These are phyloP conservation scores for Sebastes fasciatus DNA, from an alignment of 2,113 vertebrate genomes.

Conservation along the genomic window DNA sequence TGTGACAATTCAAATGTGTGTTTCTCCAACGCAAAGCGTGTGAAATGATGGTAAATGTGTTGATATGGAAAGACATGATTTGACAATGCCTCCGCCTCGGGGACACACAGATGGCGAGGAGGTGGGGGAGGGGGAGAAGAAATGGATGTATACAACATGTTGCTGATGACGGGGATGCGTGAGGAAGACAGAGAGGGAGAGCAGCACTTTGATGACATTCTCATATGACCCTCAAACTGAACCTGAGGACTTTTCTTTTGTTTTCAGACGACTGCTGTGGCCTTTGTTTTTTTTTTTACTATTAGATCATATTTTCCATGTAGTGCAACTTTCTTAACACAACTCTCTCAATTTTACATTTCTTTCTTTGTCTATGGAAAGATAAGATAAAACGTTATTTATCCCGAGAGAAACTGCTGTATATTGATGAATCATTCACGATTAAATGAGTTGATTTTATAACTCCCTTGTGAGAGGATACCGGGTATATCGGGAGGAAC, in stretches of 20 bases:
- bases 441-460: background rate
- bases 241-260: constrained; percentile 34
- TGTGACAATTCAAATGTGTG: background rate
- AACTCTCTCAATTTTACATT: background rate
- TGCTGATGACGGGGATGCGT: constrained; percentile 53
- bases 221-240: constrained; percentile 54
- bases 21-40: background rate
- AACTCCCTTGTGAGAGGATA: background rate
- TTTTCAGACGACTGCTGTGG: background rate
- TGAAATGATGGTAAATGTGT: background rate
- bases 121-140: constrained; percentile 58
- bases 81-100: constrained; percentile 15
- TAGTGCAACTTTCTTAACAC: background rate
- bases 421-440: background rate
- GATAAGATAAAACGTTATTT: background rate
- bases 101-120: constrained; percentile 54
- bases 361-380: background rate
- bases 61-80: background rate
- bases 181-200: constrained; percentile 62
- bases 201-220: constrained; percentile 78
- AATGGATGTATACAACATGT: constrained; percentile 71
- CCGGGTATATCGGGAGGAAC: background rate
- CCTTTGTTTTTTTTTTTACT: background rate
- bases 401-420: background rate
- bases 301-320: background rate